A percentile compares a stretch with the other conserved stretches of the same genome.
These are phyloP conservation scores for Peromyscus leucopus DNA, from an alignment of 2,113 vertebrate genomes.

Conservation along the genomic window DNA sequence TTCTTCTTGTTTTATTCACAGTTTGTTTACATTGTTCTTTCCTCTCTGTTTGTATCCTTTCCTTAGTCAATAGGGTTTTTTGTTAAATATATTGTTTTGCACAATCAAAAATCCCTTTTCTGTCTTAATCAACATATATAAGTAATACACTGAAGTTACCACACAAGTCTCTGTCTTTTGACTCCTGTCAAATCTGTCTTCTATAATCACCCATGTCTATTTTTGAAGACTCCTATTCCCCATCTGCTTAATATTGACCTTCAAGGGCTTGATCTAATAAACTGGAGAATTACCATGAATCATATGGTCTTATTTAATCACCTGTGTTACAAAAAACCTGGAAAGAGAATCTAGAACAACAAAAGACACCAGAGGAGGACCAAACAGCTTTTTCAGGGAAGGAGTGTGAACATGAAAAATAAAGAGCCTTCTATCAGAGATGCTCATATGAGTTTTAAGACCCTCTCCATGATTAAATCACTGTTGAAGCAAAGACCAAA, in stretches of 20 bases:
- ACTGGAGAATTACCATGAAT: conserved; percentile 67
- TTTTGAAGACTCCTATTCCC: conserved; percentile 71
- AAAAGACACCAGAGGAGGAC: conserved; percentile 29
- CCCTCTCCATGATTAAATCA: neutral
- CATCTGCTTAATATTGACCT: conserved; percentile 83
- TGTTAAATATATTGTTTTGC: neutral
- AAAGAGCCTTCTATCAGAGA: neutral
- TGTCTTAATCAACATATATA: conserved; percentile 64
- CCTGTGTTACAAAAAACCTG: conserved; percentile 41
- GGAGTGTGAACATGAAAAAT: neutral
- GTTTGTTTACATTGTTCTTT: neutral
- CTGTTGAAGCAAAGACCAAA: neutral
- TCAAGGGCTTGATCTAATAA: conserved; percentile 82
- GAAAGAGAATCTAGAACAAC: conserved; percentile 41
- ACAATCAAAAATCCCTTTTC: conserved; percentile 53
- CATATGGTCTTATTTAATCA: conserved; percentile 53
- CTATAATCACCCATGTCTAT: conserved; percentile 77
- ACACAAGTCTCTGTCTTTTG: conserved; percentile 64
- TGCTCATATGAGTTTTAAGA: neutral
- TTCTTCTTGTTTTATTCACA: neutral
- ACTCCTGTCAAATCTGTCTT: conserved; percentile 70
- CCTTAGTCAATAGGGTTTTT: neutral
- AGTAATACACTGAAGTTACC: conserved; percentile 40
- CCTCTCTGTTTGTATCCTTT: neutral
- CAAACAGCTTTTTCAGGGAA: neutral